Percentiles rank a stretch among this genome's conserved stretches.
Evolutionary conservation across 2,113 vertebrate species (phyloP).

Genomic region (Engystomops pustulosus): DNA sequence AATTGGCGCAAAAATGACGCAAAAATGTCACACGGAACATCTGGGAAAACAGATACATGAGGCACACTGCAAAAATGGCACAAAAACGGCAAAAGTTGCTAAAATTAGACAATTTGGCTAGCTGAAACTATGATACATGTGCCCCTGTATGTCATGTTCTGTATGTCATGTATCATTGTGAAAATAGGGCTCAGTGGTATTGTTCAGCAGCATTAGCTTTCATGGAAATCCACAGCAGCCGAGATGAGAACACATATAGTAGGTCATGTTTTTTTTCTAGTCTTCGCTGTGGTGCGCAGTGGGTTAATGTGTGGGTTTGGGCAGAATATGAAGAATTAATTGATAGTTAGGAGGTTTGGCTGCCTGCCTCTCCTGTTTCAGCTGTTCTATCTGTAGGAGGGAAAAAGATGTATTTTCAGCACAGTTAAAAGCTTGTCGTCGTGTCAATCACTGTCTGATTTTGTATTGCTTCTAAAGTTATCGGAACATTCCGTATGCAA

Average conservation of each 20-base stretch:
- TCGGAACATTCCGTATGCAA: constrained; percentile 6
- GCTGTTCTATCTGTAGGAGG: constrained; percentile 52
- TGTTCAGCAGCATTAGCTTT: background rate
- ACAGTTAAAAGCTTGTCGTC: constrained; percentile 50
- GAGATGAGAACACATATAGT: background rate
- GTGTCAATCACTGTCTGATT: constrained; percentile 53
- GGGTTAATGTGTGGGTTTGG: constrained; percentile 53
- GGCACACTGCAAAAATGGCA: too few species aligned
- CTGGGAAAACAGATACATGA: too few species aligned
- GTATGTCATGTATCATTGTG: background rate
- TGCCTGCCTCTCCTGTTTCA: constrained; percentile 34
- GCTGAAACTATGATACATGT: too few species aligned
- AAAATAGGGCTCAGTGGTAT: background rate
- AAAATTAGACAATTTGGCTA: too few species aligned
- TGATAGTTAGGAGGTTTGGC: constrained; percentile 52
- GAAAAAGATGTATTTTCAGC: constrained; percentile 42
- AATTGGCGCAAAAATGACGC: too few species aligned
- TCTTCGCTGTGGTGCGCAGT: background rate
- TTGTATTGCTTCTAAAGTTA: constrained; percentile 24
- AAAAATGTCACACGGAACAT: too few species aligned
- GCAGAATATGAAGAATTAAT: constrained; percentile 53
- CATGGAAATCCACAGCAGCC: background rate
- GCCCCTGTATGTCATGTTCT: too few species aligned
- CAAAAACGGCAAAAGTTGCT: too few species aligned
- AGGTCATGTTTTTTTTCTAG: background rate